These are phyloP conservation scores for Venustoraphidia nigricollis DNA, from an alignment of 2,888 invertebrate genomes.

Conservation along the genomic window DNA sequence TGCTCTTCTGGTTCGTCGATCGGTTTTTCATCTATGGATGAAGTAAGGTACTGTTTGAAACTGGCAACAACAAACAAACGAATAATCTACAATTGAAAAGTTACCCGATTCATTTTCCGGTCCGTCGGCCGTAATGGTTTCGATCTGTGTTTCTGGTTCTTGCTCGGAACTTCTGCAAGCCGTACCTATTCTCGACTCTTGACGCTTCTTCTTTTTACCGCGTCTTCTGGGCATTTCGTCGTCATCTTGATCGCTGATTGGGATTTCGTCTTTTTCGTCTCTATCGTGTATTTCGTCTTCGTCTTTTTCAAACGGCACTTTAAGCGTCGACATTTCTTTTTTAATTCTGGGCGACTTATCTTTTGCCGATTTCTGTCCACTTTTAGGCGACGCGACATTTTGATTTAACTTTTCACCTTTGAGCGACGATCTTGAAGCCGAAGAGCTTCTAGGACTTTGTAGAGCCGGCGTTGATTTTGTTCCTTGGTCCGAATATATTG, in stretches of 20 bases:
- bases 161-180: slow-evolving; percentile 26
- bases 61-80: too few species aligned
- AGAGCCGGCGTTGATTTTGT: slow-evolving; percentile 24
- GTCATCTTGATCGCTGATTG: slow-evolving; percentile 31
- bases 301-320: slow-evolving; percentile 32
- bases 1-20: slow-evolving; percentile 9
- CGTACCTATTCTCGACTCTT: slow-evolving; percentile 22
- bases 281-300: slow-evolving; percentile 26
- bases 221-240: slow-evolving; percentile 42
- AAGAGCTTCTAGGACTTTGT: slow-evolving; percentile 1
- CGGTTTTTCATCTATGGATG: neutral
- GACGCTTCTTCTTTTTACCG: slow-evolving; percentile 31
- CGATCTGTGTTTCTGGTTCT: slow-evolving; percentile 56
- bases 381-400: neutral
- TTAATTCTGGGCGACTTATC: slow-evolving; percentile 5
- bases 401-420: neutral
- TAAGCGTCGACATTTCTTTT: slow-evolving; percentile 4
- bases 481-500: slow-evolving; percentile 24
- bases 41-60: too few species aligned
- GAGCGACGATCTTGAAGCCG: slow-evolving; percentile 2
- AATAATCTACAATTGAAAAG: too few species aligned
- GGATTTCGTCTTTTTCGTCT: slow-evolving; percentile 23
- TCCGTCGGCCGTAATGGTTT: slow-evolving; percentile 1
- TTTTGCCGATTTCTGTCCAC: neutral
- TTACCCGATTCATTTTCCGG: neutral